Conservation (phyloP, 2,797 vertebrate genomes). For the Propithecus deckenii region DNA sequence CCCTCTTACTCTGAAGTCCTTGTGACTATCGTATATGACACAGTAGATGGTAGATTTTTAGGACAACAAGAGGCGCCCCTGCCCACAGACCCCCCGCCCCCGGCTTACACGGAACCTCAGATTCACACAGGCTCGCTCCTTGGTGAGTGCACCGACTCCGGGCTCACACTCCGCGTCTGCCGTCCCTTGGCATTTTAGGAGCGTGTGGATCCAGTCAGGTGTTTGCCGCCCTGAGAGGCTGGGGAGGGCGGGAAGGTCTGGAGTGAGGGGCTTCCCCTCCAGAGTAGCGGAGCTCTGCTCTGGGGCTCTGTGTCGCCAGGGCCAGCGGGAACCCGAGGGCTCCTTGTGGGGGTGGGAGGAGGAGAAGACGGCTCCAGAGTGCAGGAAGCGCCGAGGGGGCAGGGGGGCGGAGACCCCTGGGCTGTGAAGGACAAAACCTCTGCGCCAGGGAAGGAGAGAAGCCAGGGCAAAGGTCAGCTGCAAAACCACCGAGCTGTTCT, state of each 20-base stretch:
- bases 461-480: background rate
- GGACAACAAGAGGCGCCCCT: background rate
- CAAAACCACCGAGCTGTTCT: background rate
- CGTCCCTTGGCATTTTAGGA: background rate
- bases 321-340: background rate
- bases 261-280: background rate
- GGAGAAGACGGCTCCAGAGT: background rate
- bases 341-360: background rate
- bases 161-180: accelerated
- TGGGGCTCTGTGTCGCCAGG: too few species aligned
- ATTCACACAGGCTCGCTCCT: background rate
- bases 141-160: accelerated
- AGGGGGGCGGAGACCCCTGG: background rate
- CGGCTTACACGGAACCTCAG: accelerated
- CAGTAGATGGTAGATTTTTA: background rate
- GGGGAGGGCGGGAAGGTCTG: accelerated
- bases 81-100: accelerated
- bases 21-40: accelerated
- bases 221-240: background rate
- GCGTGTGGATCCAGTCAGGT: too few species aligned
- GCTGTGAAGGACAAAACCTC: background rate
- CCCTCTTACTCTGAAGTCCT: background rate
- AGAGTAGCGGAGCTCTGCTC: background rate
- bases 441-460: background rate
- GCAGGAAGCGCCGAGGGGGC: background rate